phyloP scores from a whole-genome alignment of 1,140 invertebrate species.

The Macrotrachela quadricornifera region DNA sequence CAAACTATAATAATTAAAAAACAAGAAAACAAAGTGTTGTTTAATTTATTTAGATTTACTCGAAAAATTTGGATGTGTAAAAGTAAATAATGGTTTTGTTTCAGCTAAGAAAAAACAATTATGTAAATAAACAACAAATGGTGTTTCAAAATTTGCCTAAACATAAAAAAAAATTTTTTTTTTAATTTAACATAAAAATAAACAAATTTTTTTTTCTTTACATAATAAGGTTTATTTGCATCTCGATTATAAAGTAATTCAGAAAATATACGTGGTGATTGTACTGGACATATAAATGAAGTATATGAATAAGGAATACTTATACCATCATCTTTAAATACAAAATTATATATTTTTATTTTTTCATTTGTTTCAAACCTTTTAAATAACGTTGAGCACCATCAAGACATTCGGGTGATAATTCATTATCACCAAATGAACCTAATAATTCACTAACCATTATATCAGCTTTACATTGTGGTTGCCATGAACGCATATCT shows the following conservation, averaged over 20 bases:
- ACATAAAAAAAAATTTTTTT: too few species aligned
- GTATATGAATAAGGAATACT: conserved; percentile 74
- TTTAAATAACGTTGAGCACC: conserved; percentile 70
- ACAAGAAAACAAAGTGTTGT: neutral
- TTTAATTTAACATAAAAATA: neutral
- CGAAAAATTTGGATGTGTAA: conserved; percentile 56
- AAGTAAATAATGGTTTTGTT: conserved; percentile 59
- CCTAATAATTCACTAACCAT: conserved; percentile 84
- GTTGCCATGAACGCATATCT: conserved; percentile 67
- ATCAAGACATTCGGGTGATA: conserved; percentile 92
- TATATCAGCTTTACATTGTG: conserved; percentile 51
- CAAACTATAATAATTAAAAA: neutral
- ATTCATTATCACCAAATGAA: conserved; percentile 94
- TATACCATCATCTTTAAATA: conserved; percentile 51
- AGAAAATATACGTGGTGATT: conserved; percentile 50
- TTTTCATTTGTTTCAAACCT: conserved; percentile 37
- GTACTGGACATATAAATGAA: conserved; percentile 67
- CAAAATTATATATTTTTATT: neutral
- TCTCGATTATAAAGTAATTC: conserved; percentile 41
- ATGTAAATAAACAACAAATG: conserved; percentile 74
- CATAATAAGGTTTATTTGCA: conserved; percentile 36
- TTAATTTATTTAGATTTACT: conserved; percentile 13
- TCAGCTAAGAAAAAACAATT: conserved; percentile 62
- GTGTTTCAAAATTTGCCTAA: conserved; percentile 50
- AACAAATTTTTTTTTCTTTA: conserved; percentile 8